Evolutionary conservation across 2,113 vertebrate species (phyloP), one percentile per base, ranked within the genome.

Genomic region (Cricetomys ansorgei): DNA sequence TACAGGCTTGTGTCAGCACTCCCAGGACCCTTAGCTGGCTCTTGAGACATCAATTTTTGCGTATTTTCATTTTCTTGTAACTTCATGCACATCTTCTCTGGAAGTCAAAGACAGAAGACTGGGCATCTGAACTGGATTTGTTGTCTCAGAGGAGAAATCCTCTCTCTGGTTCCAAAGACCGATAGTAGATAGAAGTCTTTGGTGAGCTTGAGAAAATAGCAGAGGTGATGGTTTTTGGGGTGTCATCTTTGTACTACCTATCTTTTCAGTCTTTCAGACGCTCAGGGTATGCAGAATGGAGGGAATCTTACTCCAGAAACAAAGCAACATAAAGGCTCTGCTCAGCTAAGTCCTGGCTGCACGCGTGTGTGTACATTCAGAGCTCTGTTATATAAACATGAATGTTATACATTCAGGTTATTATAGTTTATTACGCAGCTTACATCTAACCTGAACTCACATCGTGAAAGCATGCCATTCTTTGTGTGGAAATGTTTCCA

Each of bases 361-460:
- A 69, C 87, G 62, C 45, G 11, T 77, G 80, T 92, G 23, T 91
- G 69, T 75, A 69, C 59, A 93, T 80, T 81, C 64, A 93, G 57
- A 92, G 31, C 57, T 93, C 3, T 27, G 21, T 67, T 92, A 81
- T 95, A 81, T 91, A 96, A 96, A 94, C 45, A 80, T 79, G 25
- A 55, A 65, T 73, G 76, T 94, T 92, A 75, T 76, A 89, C 29
- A 72, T 64, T 81, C 76, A 62, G 5, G 48, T 94, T 90, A 93
- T 70, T 96, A 5, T 92, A 93, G 87, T 91, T 91, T 97, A 89
- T 93, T 65, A 55, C 1, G 89, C 21, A 88, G 53, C 75, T 88
- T 95, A 89, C 79, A 87, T 96, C 83, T 95, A 91, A 94, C 92
- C 92, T 94, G 75, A 95, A 95, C 53, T 89, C 37, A 90, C 89